Percentiles rank a stretch among this genome's conserved stretches.
Conservation (phyloP, 2,888 invertebrate species). For the Bedellia somnulentella region DNA sequence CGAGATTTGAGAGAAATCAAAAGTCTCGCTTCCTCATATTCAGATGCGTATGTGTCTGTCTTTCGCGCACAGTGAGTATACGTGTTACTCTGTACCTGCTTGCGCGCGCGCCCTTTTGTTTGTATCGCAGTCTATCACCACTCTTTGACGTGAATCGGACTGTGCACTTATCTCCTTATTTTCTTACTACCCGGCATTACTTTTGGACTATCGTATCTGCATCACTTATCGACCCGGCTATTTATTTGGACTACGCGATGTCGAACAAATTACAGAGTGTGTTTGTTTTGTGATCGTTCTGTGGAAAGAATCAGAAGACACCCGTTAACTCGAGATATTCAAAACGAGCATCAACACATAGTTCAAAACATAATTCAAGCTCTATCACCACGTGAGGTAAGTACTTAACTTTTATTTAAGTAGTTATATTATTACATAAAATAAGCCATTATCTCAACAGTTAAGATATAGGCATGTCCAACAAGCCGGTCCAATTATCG, state of each 20-base stretch:
- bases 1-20: no score
- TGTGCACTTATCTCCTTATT: slow-evolving; percentile 6
- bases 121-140: no score
- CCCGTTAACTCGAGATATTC: slow-evolving; percentile 5
- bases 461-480: slow-evolving; percentile 3
- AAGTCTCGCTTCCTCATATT: no score
- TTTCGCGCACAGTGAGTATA: slow-evolving; percentile 2
- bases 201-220: no score
- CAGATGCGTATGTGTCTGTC: slow-evolving; percentile 3
- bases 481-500: slow-evolving; percentile 1
- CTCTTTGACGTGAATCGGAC: slow-evolving; percentile 5
- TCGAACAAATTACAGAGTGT: slow-evolving; percentile 6
- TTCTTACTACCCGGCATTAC: slow-evolving; percentile 6
- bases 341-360: slow-evolving; percentile 5
- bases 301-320: slow-evolving; percentile 5
- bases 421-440: slow-evolving; percentile 5
- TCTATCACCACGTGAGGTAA: slow-evolving; percentile 5
- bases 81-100: slow-evolving; percentile 2
- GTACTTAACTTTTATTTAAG: slow-evolving; percentile 4
- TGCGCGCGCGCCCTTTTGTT: no score
- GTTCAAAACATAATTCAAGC: slow-evolving; percentile 6
- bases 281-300: slow-evolving; percentile 5
- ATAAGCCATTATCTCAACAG: slow-evolving; percentile 6
- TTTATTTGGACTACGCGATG: slow-evolving; percentile 6
- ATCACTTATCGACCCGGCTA: slow-evolving; percentile 4